A percentile compares a stretch with the other conserved stretches of the same genome.
These are phyloP conservation scores for Progne subis DNA, from an alignment of 2,113 vertebrate genomes.

Conservation along the genomic window DNA sequence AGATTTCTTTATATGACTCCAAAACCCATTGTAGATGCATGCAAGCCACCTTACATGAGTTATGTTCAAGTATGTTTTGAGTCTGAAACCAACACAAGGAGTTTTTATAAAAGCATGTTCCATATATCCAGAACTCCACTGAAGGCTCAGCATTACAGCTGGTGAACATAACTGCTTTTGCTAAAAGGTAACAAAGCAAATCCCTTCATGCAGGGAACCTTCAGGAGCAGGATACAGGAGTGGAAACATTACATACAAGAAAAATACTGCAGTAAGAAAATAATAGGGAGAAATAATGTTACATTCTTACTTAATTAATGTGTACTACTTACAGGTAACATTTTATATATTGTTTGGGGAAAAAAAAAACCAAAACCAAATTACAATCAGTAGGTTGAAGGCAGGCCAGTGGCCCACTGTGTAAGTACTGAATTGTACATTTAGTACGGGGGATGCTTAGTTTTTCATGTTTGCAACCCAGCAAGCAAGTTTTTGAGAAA, in stretches of 20 bases:
- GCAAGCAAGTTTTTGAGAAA: not conserved
- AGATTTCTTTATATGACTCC: not conserved
- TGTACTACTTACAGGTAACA: not conserved
- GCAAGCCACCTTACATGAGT: not conserved
- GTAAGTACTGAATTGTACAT: not conserved
- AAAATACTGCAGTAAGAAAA: not conserved
- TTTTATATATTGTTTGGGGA: not conserved
- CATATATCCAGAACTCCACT: not conserved
- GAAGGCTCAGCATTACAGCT: not conserved
- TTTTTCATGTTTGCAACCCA: not conserved
- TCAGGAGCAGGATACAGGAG: not conserved
- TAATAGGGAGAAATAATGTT: not conserved
- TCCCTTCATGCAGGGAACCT: not conserved
- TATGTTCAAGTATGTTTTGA: not conserved
- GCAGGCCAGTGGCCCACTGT: not conserved
- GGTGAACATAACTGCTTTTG: not conserved
- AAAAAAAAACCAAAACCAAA: not conserved
- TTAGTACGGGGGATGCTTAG: not conserved
- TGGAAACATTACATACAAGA: not conserved
- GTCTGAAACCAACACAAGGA: not conserved
- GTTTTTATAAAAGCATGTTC: not conserved
- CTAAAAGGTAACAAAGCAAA: conserved; percentile 24
- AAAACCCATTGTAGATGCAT: not conserved
- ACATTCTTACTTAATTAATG: not conserved
- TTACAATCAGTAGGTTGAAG: not conserved